Evolutionary conservation across 2,797 vertebrate species (phyloP), one percentile per base, ranked within the genome.

Genomic region (Chaetodon trifasciatus): DNA sequence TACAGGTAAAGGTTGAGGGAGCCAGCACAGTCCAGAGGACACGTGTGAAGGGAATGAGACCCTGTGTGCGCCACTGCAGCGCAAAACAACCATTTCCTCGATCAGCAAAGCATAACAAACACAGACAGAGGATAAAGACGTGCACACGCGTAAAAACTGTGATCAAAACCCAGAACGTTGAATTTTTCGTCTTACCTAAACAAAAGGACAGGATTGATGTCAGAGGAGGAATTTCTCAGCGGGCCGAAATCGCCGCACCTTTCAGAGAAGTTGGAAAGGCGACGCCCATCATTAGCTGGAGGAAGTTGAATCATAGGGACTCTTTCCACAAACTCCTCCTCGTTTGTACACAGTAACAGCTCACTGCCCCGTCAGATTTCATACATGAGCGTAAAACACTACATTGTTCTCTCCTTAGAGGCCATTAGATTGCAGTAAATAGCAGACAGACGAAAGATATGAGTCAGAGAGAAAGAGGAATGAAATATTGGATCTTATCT

Each of bases 301-400:
- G 79, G 86, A 83, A 86, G 76, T 21, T 50, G 78, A 83, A 74
- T 86, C 86, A 76, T 1, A 16, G 37, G 76, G 46, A 52, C 2
- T 3, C 35, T 63, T 76, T 16, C 3, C 53, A 47, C 5, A 24
- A 76, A 79, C 88, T 83, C 91, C 91, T 86, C 91, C 86, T 87
- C 65, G 9, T 49, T 15, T 58, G 42, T 49, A 52, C 39, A 58
- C 49, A 76, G 32, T 3, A 19, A 24, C 67, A 39, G 12, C 4
- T 1, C 19, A 4, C 50, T 62, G 4, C 37, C 8, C 2, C 37
- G 21, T 1, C 40, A 6, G n/a, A 9, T 28, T 0, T 39, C 12
- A 15, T 3, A 1, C 2, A 0, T 12, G 64, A 32, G 46, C 46
- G 35, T 21, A 15, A 39, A 17, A 8, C n/a, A 23, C 13, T 12